Percentiles rank a stretch among this genome's conserved stretches.
These are phyloP conservation scores for Chrysochloris asiatica DNA, from an alignment of 2,113 vertebrate species.

Conservation along the genomic window DNA sequence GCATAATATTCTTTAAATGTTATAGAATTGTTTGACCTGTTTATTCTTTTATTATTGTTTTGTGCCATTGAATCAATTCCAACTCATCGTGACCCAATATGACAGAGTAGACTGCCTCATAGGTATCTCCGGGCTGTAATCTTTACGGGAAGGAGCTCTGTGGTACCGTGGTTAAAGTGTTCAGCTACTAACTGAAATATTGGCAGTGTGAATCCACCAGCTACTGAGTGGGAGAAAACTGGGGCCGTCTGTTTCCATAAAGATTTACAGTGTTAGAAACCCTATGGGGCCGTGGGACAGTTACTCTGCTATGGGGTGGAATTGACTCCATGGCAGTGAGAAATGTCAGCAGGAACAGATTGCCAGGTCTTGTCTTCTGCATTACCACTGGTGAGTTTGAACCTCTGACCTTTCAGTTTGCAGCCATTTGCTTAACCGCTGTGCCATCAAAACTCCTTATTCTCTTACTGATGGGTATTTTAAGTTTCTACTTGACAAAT, in stretches of 20 bases:
- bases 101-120: no score
- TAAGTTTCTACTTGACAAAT: slow-evolving; percentile 9
- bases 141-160: background rate
- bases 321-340: background rate
- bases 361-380: background rate
- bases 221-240: background rate
- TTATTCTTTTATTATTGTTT: background rate
- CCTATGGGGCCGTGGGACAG: background rate
- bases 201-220: background rate
- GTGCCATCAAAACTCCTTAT: background rate
- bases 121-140: background rate
- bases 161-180: background rate
- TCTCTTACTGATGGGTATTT: background rate
- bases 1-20: background rate
- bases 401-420: background rate
- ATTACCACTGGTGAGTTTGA: background rate
- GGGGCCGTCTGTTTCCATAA: background rate
- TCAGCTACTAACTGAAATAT: background rate
- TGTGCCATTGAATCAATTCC: background rate
- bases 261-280: background rate
- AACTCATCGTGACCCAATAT: background rate
- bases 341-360: background rate
- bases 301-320: background rate
- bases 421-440: background rate
- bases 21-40: background rate